These are phyloP conservation scores for Prolemur simus DNA, from an alignment of 2,113 vertebrate species.

Conservation along the genomic window DNA sequence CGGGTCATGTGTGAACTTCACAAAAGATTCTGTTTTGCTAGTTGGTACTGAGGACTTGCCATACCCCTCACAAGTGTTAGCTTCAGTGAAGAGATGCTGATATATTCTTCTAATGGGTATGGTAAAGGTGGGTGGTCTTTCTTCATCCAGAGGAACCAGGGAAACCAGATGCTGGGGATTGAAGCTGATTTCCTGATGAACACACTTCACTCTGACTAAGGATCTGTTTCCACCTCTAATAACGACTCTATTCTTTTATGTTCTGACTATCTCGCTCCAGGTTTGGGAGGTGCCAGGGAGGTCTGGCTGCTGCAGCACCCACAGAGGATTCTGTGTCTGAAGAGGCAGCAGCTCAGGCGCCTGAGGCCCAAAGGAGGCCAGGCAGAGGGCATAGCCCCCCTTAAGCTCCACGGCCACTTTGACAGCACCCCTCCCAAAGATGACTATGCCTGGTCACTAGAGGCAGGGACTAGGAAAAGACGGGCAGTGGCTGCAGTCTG, in stretches of 20 bases:
- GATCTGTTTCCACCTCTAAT: not conserved
- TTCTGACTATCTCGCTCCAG: not conserved
- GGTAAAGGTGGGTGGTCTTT: not conserved
- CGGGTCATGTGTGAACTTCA: not conserved
- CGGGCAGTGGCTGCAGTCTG: not conserved
- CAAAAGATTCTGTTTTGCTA: not conserved
- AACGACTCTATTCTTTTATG: not conserved
- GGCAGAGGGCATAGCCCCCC: not conserved
- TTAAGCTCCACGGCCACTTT: accelerated
- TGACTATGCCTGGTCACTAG: too few relatives aligned
- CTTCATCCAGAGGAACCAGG: not conserved
- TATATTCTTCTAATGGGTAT: too few relatives aligned
- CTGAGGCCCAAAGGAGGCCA: not conserved
- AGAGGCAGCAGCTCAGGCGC: not conserved
- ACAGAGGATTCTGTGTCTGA: not conserved
- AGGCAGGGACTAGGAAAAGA: not conserved
- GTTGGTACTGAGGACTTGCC: not conserved
- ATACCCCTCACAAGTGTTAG: not conserved
- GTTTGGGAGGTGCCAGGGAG: not conserved
- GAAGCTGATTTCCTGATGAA: not conserved
- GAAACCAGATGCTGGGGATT: not conserved
- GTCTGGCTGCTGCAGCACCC: accelerated
- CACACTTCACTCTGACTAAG: not conserved
- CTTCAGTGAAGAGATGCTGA: not conserved
- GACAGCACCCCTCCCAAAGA: accelerated